These are phyloP conservation scores for Rattus norvegicus DNA, from an alignment of 2,113 vertebrate species.

Conservation along the genomic window DNA sequence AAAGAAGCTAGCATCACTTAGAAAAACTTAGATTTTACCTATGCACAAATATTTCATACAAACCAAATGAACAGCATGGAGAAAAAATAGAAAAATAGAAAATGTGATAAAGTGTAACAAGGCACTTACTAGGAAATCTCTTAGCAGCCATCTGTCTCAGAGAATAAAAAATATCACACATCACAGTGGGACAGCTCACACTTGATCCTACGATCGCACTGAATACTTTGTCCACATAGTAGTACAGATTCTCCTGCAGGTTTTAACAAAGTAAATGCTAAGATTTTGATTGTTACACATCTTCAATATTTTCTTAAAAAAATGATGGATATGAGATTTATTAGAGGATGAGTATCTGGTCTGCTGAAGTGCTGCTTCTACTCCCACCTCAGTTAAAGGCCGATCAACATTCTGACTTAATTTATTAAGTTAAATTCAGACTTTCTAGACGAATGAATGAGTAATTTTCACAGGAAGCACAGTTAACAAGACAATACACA, in stretches of 20 bases:
- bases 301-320: neutral
- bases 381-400: slow-evolving; percentile 30
- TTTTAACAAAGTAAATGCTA: slow-evolving; percentile 69
- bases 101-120: slow-evolving; percentile 26
- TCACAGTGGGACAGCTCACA: slow-evolving; percentile 96
- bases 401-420: slow-evolving; percentile 11
- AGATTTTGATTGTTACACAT: slow-evolving; percentile 56
- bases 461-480: neutral
- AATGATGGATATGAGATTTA: slow-evolving; percentile 28
- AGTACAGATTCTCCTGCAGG: slow-evolving; percentile 95
- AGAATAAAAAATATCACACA: slow-evolving; percentile 97
- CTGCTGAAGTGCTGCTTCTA: neutral
- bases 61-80: slow-evolving; percentile 21
- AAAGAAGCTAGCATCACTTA: slow-evolving; percentile 21
- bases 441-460: neutral
- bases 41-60: slow-evolving; percentile 54
- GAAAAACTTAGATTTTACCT: neutral
- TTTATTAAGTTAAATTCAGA: slow-evolving; percentile 38
- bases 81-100: slow-evolving; percentile 17
- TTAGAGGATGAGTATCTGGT: neutral
- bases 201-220: slow-evolving; percentile 96
- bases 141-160: slow-evolving; percentile 94
- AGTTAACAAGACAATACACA: slow-evolving; percentile 22
- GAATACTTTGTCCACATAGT: slow-evolving; percentile 98
- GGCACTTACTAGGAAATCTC: slow-evolving; percentile 94